Base-by-base conservation (phyloP, 2,888 invertebrate species). In the Tetranychus truncatus region DNA sequence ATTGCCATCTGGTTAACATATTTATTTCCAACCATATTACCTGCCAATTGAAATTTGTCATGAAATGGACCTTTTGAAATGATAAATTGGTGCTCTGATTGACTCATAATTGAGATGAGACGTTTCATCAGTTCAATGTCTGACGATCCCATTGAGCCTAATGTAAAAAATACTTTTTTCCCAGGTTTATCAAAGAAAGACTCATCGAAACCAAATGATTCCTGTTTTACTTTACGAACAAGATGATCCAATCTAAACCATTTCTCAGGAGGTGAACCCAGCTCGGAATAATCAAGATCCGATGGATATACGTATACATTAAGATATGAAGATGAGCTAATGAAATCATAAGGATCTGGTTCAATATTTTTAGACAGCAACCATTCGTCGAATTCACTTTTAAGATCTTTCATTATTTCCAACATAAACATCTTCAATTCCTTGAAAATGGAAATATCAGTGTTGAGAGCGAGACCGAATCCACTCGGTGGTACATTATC, bases 61-160 rank as follows among this genome's bases (percentile, higher is more conserved):
- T 69, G 69, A 69, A 20, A 69, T 7, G 21, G 69, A 44, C 72
- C 72, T 72, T 44, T 72, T 7, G 72, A 72, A 5, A 72, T 34
- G 45, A 72, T 72, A 11, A 72, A 72, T 18, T 34, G 34, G 5
- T 72, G 72, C 15, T 20, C 9, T 45, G 18, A 44, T 72, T 72
- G 34, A 45, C n/a, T 8, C 34, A 44, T 15, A 45, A 72, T 45
- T 6, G n/a, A 20, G 8, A 72, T 18, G 11, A 72, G n/a, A n/a
- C 45, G 11, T 72, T 72, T 44, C 72, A 72, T 72, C 20, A 72
- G 44, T 18, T 18, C 18, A 45, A 45, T 20, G 20, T 72, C 44
- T 44, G 20, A 24, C 3, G 44, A 45, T 45, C 45, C 72, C 72
- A 72, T 72, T 34, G 72, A 72, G 6, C 72, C 72, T 45, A 72